These are phyloP conservation scores for Pardalotus punctatus DNA, from an alignment of 2,113 vertebrate genomes.

Conservation along the genomic window DNA sequence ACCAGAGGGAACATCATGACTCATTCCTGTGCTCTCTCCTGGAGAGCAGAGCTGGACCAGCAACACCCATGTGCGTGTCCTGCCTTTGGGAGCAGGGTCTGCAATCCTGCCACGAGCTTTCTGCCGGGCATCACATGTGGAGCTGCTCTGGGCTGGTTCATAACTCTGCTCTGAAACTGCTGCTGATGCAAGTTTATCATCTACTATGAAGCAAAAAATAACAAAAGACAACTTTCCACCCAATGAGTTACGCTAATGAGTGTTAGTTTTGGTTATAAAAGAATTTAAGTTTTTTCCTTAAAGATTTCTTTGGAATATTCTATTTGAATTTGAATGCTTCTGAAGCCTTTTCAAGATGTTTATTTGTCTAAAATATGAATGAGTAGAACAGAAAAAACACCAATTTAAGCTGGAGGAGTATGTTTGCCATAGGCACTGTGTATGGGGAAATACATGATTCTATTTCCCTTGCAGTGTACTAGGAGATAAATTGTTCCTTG, in stretches of 20 bases:
- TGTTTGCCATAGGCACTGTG: neutral
- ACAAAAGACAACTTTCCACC: neutral
- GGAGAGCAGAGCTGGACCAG: neutral
- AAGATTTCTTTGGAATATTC: neutral
- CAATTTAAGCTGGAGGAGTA: neutral
- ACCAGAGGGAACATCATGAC: fast-evolving
- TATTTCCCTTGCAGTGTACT: neutral
- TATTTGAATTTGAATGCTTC: neutral
- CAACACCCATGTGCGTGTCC: fast-evolving
- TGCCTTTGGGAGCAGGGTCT: neutral
- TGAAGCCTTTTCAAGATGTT: neutral
- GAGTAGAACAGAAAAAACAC: neutral
- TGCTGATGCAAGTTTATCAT: neutral
- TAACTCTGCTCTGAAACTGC: neutral
- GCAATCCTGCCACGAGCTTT: neutral
- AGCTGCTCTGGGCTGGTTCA: neutral
- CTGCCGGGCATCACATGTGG: fast-evolving
- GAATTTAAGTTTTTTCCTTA: fast-evolving
- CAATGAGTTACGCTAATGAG: neutral
- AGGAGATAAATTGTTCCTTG: neutral
- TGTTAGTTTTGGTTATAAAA: neutral
- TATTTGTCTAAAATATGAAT: neutral
- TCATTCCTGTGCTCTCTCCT: too few relatives aligned
- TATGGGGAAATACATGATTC: neutral
- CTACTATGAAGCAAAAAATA: neutral